Evolutionary conservation across 2,797 vertebrate species (phyloP), one percentile per base, ranked within the genome.

Genomic region (Phylloscopus collybita): DNA sequence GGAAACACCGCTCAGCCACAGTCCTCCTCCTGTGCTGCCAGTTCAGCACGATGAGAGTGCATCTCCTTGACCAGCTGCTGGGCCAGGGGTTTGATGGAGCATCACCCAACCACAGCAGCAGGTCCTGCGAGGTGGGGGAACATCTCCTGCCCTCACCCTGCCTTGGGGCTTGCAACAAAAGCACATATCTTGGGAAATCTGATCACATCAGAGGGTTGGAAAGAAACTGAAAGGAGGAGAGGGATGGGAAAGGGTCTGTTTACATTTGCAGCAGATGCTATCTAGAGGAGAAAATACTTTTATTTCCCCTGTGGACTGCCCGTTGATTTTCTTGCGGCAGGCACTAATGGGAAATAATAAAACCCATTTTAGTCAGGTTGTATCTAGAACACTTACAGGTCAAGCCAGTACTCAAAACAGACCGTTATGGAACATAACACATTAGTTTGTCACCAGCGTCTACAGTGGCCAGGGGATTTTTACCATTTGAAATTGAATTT

Each of bases 311-410:
- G 95, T 95, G 96, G 93, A 95, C 94, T 72, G 84, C 88, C 72
- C 17, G 80, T 96, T 98, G 97, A 96, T 98, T 97, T 98, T 95
- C 92, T 97, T 97, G 96, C 2, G 19, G 94, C 96, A 97, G 92
- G 88, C 96, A 95, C 95, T 97, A 97, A 97, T 97, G 97, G 97
- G 97, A 98, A 98, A 98, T 96, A 97, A 98, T 98, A 98, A 98
- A 98, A 96, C 91, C 95, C 88, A 96, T 97, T 98, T 98, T 97
- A 92, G 91, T 97, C 96, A 96, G 96, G 86, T 94, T 92, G 88
- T 95, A 97, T 97, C 96, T 97, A 97, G 96, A 98, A 97, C 96
- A 94, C 94, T 97, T 96, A 96, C 96, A 97, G 97, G 97, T 98
- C 98, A 98, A 97, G 95, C 90, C 96, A 96, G 60, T 93, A 89